Conservation (phyloP, 2,888 invertebrate species). For the Brachyptera putata region DNA sequence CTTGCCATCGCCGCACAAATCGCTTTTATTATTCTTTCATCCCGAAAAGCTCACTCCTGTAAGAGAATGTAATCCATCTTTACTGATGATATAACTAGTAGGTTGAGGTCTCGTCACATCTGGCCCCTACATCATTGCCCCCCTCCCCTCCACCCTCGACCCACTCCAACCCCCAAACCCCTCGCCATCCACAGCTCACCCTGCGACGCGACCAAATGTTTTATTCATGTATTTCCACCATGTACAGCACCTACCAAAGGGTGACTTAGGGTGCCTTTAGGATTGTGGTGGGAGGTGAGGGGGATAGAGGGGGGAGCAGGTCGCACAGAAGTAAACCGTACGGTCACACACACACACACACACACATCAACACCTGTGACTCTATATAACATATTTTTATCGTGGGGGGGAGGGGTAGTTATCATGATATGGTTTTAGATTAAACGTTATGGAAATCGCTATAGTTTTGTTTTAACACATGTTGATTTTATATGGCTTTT, state of each 20-base stretch:
- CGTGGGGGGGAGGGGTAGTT: too few species aligned
- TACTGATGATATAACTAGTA: slow-evolving; percentile 16
- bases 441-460: too few species aligned
- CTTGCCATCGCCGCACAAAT: slow-evolving; percentile 1
- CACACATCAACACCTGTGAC: slow-evolving; percentile 21
- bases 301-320: too few species aligned
- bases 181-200: background rate
- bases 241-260: background rate
- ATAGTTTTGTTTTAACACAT: too few species aligned
- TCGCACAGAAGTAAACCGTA: too few species aligned
- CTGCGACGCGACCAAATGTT: slow-evolving; percentile 1
- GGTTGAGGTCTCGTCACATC: slow-evolving; percentile 14
- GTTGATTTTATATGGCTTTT: too few species aligned
- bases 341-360: too few species aligned
- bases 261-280: background rate
- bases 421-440: too few species aligned
- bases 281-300: background rate
- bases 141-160: background rate
- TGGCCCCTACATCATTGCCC: slow-evolving; percentile 18
- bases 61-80: slow-evolving; percentile 6
- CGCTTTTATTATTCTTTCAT: slow-evolving; percentile 13
- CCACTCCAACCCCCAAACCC: background rate
- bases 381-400: too few species aligned
- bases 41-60: background rate
- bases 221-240: slow-evolving; percentile 14